Evolutionary conservation across 2,888 invertebrate genomes (phyloP).

Genomic region (Fragum whitleyi): DNA sequence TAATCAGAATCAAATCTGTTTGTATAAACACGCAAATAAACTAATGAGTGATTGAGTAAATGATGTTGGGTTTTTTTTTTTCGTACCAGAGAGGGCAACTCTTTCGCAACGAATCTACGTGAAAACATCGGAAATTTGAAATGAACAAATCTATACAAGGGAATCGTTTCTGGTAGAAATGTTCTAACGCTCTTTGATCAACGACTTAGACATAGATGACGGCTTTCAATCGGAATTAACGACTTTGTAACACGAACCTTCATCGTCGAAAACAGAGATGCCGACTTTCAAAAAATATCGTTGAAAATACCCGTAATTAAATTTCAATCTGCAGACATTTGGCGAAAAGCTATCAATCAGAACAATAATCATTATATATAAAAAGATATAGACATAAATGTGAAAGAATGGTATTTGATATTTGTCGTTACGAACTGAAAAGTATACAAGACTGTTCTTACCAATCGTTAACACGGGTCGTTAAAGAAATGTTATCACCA

Average conservation of each 20-base stretch:
- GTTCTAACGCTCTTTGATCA: neutral
- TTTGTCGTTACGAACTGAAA: neutral
- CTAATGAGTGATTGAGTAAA: no score
- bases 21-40: no score
- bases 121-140: neutral
- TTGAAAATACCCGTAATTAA: no score
- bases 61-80: no score
- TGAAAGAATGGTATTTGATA: neutral
- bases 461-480: neutral
- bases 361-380: neutral
- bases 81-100: no score
- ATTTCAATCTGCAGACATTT: no score
- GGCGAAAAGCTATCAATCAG: neutral
- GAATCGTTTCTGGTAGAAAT: neutral
- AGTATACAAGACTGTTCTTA: neutral
- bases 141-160: neutral
- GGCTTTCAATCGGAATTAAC: neutral
- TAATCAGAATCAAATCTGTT: no score
- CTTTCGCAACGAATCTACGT: no score
- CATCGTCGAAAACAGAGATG: no score
- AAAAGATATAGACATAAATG: neutral
- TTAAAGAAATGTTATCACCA: neutral
- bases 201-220: neutral
- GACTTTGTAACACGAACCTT: neutral
- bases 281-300: no score